phyloP scores from a whole-genome alignment of 1,140 invertebrate genomes.

The Triops longicaudatus region DNA sequence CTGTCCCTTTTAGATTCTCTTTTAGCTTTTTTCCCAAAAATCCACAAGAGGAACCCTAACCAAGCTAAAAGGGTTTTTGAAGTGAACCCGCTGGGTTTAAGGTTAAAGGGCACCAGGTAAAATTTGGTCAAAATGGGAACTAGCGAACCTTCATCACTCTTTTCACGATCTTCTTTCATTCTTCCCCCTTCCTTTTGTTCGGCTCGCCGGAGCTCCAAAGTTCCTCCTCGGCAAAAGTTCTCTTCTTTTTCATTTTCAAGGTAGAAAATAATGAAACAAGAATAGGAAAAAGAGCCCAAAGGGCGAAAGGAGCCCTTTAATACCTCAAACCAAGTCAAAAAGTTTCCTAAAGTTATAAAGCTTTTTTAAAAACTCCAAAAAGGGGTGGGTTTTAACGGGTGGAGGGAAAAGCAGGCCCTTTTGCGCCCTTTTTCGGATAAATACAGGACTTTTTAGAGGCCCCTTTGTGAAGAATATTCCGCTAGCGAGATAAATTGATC shows the following conservation, averaged over 20 bases:
- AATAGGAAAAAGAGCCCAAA: constrained; percentile 19
- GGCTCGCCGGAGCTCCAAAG: not conserved
- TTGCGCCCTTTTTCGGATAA: not conserved
- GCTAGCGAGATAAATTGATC: not conserved
- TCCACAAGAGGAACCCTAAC: too few relatives aligned
- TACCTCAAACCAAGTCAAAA: constrained; percentile 16
- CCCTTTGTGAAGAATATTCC: not conserved
- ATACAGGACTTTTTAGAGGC: constrained; percentile 3
- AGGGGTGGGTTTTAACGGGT: not conserved
- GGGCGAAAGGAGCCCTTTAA: not conserved
- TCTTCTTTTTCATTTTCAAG: not conserved
- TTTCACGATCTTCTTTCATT: constrained; percentile 12
- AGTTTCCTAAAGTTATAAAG: not conserved
- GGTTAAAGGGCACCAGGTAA: constrained; percentile 14
- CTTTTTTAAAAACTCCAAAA: constrained; percentile 6
- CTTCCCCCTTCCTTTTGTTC: not conserved
- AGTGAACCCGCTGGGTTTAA: not conserved
- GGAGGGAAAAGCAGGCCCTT: constrained; percentile 12
- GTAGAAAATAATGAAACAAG: constrained; percentile 6
- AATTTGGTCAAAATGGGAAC: not conserved
- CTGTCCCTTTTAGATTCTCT: too few relatives aligned
- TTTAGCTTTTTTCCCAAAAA: too few relatives aligned
- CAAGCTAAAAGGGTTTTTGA: too few relatives aligned
- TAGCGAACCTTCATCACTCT: not conserved
- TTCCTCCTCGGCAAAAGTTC: not conserved